Percentiles rank a stretch among this genome's conserved stretches.
phyloP scores from a whole-genome alignment of 2,113 vertebrate species.

The Ochotona princeps region DNA sequence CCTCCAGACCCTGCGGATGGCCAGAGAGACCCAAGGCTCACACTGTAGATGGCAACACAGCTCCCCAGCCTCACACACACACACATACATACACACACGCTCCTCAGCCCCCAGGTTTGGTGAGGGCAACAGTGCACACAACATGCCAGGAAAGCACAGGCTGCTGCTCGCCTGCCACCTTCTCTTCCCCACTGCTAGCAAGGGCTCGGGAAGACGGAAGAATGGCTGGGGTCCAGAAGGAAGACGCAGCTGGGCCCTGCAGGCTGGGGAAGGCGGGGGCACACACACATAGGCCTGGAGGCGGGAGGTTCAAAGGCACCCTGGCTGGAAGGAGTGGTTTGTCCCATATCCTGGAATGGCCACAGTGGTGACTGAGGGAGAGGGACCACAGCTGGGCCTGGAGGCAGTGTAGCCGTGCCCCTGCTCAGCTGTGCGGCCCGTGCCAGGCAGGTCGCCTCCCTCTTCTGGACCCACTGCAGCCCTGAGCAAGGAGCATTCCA shows the following conservation, averaged over 20 bases:
- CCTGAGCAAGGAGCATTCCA: background rate
- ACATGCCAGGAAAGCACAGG: background rate
- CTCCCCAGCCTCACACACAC: too few species aligned
- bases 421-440: background rate
- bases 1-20: accelerated
- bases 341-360: slow-evolving; percentile 69
- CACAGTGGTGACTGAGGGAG: slow-evolving; percentile 41
- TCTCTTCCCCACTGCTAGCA: background rate
- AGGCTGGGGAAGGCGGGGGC: background rate
- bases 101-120: accelerated
- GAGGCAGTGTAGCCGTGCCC: slow-evolving; percentile 71
- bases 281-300: background rate
- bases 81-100: background rate
- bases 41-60: accelerated
- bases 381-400: slow-evolving; percentile 49
- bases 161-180: background rate
- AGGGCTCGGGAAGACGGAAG: background rate
- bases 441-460: background rate
- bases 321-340: slow-evolving; percentile 73
- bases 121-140: background rate
- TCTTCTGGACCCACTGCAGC: background rate
- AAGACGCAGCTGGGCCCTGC: background rate
- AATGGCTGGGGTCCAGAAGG: background rate
- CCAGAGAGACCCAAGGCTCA: background rate
- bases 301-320: slow-evolving; percentile 68